Conservation (phyloP, 2,113 vertebrate species). For the Copsychus sechellarum region DNA sequence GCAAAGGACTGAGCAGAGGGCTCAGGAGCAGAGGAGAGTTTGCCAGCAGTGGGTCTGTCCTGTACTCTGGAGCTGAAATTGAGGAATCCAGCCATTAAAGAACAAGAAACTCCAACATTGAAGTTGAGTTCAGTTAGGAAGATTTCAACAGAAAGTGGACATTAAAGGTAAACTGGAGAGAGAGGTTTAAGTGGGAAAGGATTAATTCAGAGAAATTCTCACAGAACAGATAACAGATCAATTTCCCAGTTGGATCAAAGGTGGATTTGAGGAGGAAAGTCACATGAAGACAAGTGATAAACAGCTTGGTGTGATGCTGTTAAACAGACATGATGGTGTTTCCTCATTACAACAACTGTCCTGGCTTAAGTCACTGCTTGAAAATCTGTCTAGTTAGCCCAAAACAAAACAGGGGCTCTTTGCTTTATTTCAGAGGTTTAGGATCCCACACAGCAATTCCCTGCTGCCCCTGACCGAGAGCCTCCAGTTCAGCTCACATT, state of each 20-base stretch:
- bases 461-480: neutral
- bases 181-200: neutral
- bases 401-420: neutral
- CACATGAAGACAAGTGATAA: neutral
- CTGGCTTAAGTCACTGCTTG: neutral
- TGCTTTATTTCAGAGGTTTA: neutral
- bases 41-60: neutral
- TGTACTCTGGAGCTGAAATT: neutral
- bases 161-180: neutral
- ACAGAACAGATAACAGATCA: neutral
- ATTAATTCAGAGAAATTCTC: neutral
- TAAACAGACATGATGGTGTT: neutral
- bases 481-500: neutral
- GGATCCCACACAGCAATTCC: neutral
- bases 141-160: neutral
- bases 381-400: neutral
- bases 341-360: neutral
- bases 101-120: neutral
- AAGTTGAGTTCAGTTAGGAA: neutral
- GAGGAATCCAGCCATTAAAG: neutral
- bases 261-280: neutral
- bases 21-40: neutral
- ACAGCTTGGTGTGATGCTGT: neutral
- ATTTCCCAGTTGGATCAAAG: neutral
- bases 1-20: neutral